These are phyloP conservation scores for Caenorhabditis brenneri DNA, from an alignment of 1,140 invertebrate species.

Conservation along the genomic window DNA sequence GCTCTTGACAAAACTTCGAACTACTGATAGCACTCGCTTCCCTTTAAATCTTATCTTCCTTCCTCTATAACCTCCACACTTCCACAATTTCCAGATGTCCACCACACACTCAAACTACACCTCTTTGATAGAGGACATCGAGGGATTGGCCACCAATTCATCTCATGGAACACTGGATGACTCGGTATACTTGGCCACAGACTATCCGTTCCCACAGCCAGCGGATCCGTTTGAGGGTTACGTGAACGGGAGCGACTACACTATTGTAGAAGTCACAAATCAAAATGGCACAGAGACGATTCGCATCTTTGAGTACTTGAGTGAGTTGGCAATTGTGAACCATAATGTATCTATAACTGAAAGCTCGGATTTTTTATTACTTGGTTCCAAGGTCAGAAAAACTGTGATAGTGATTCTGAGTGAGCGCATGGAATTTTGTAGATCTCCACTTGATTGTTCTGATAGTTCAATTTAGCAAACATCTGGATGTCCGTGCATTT, in stretches of 20 bases:
- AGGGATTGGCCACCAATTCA: background rate
- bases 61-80: background rate
- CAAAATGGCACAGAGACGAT: background rate
- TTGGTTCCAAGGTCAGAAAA: no score
- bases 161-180: background rate
- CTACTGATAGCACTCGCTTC: no score
- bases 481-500: no score
- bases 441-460: no score
- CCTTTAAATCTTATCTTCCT: background rate
- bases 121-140: background rate
- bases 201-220: background rate
- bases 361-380: no score
- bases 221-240: slow-evolving; percentile 16
- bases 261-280: background rate
- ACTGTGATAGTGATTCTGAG: no score
- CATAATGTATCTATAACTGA: no score
- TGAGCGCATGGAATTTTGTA: no score
- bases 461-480: no score
- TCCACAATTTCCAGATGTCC: background rate
- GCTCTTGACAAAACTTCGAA: no score
- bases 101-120: background rate
- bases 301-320: background rate
- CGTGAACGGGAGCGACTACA: background rate
- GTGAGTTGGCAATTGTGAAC: no score
- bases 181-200: background rate